Percentiles rank a stretch among this genome's conserved stretches.
phyloP scores from a whole-genome alignment of 2,797 vertebrate species.

The Philypnodon macrostomus region DNA sequence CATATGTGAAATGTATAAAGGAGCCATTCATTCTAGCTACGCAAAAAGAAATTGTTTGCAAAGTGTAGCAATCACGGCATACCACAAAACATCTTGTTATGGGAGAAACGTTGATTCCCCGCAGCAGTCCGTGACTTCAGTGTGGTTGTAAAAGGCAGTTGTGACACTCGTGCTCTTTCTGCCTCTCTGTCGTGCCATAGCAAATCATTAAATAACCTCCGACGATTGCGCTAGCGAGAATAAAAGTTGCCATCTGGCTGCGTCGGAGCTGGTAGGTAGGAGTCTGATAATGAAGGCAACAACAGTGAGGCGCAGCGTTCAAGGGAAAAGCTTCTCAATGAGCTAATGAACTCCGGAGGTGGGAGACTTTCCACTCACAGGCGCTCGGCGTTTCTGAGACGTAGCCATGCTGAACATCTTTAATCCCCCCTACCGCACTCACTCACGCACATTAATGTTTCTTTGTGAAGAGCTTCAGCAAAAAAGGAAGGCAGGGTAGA shows the following conservation, averaged over 20 bases:
- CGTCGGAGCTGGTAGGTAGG: slow-evolving; percentile 42
- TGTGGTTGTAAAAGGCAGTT: slow-evolving; percentile 14
- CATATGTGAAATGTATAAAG: no score
- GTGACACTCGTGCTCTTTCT: slow-evolving; percentile 21
- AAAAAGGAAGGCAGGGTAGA: slow-evolving; percentile 43
- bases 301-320: slow-evolving; percentile 31
- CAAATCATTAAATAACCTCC: slow-evolving; percentile 61
- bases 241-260: slow-evolving; percentile 52
- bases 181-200: slow-evolving; percentile 23
- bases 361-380: slow-evolving; percentile 26
- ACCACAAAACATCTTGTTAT: neutral
- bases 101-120: neutral
- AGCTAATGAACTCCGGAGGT: slow-evolving; percentile 60
- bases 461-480: slow-evolving; percentile 31
- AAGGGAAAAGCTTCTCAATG: slow-evolving; percentile 44
- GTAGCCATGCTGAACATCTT: slow-evolving; percentile 41
- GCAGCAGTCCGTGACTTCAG: neutral
- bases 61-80: neutral
- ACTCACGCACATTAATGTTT: slow-evolving; percentile 29
- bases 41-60: no score
- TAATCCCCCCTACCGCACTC: slow-evolving; percentile 40
- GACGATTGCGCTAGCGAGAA: slow-evolving; percentile 38
- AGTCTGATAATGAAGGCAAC: slow-evolving; percentile 59
- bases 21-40: no score
- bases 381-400: slow-evolving; percentile 28